Evolutionary conservation across 2,113 vertebrate species (phyloP), one percentile per base, ranked within the genome.

Genomic region (Ictidomys tridecemlineatus): DNA sequence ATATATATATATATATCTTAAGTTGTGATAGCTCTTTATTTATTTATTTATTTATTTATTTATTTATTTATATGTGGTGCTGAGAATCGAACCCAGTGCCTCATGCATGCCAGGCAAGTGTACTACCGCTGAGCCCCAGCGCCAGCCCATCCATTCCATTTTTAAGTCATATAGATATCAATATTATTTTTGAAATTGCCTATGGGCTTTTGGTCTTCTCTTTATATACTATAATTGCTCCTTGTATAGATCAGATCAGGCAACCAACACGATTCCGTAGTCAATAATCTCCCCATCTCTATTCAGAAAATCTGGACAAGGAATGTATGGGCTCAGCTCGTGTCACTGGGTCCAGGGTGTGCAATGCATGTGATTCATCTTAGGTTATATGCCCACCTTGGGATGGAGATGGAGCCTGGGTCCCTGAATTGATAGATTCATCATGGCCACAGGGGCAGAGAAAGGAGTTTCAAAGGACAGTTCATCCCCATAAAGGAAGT

Each of bases 151-250:
- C 37, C 87, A 53, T 77, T 91, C 48, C 28, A 61, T 91, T 92
- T 93, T 53, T 78, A 73, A n/a, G 86, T 63, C 14, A 10, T 61
- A 18, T 58, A 82, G 20, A 28, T 92, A 8, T 67, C 80, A 32
- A 95, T 87, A 22, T 94, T 84, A 65, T 76, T 82, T 87, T 87
- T 96, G 51, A 95, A 90, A 48, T 34, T 69, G 37, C 13, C 14
- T 45, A 10, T 53, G 58, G 65, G 80, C 42, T 51, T 76, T 67
- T 26, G 79, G 26, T 24, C 93, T 93, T 96, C 32, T 84, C 65
- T 95, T 70, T 37, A 61, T 45, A 63, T 70, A 74, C 72, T 82
- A 3, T 77, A 39, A 74, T 58, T n/a, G 8, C 1, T 91, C 48
- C 73, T 82, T 65, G 12, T n/a, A 34, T 73, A 88, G 88, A 77